phyloP scores from a whole-genome alignment of 2,888 invertebrate species.

The Stomorhina lunata region DNA sequence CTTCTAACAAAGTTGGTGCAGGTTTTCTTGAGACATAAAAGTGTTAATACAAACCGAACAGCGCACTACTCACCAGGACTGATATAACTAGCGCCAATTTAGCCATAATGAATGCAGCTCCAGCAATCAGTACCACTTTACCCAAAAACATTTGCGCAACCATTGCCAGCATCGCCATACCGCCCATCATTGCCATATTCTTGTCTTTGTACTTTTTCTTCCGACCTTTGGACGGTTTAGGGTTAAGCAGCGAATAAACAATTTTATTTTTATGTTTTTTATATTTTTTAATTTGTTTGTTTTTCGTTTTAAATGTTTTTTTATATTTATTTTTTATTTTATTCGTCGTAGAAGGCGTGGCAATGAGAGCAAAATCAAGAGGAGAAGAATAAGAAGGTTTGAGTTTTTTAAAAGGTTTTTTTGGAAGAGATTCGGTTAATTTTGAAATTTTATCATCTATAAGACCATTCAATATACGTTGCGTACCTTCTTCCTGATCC shows the following conservation, averaged over 20 bases:
- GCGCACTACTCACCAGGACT: conserved; percentile 79
- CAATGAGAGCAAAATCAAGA: conserved; percentile 10
- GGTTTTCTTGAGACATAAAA: too few species aligned
- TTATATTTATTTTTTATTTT: conserved; percentile 67
- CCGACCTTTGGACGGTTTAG: conserved; percentile 79
- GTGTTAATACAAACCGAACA: background rate
- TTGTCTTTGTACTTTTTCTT: conserved; percentile 81
- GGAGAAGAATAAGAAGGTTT: conserved; percentile 61
- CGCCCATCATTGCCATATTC: conserved; percentile 83
- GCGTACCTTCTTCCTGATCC: conserved; percentile 75
- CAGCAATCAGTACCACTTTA: conserved; percentile 85
- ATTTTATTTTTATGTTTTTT: conserved; percentile 66
- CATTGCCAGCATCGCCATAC: conserved; percentile 83
- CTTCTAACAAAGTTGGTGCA: too few species aligned
- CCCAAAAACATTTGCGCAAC: conserved; percentile 85
- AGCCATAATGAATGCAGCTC: conserved; percentile 84
- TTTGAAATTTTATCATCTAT: conserved; percentile 76
- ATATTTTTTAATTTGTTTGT: conserved; percentile 76
- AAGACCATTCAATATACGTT: conserved; percentile 68
- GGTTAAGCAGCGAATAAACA: conserved; percentile 67
- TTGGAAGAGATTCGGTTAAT: conserved; percentile 63
- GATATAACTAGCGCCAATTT: conserved; percentile 84
- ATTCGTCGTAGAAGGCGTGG: background rate
- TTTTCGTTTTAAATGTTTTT: conserved; percentile 79
- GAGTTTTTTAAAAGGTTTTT: conserved; percentile 55